Evolutionary conservation across 2,797 vertebrate species (phyloP).

Genomic region (Aeoliscus strigatus): DNA sequence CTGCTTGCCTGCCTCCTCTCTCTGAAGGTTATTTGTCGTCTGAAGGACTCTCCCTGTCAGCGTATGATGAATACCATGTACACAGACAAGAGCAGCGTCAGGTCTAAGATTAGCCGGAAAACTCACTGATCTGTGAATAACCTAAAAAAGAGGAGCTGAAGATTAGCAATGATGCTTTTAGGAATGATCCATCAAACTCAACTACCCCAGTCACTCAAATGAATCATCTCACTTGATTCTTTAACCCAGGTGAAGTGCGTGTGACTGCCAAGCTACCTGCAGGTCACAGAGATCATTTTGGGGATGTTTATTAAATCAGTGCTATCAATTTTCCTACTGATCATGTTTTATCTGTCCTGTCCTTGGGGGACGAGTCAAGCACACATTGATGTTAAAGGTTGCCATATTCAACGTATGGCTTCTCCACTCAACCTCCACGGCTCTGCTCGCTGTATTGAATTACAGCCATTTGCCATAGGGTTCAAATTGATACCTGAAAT

Average conservation of each 20-base stretch:
- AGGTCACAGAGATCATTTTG: slow-evolving; percentile 71
- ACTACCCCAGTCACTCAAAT: slow-evolving; percentile 98
- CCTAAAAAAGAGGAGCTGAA: slow-evolving; percentile 99
- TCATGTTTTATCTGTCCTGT: slow-evolving; percentile 79
- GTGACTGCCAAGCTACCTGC: slow-evolving; percentile 78
- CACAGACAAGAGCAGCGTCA: slow-evolving; percentile 98
- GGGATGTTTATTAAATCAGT: slow-evolving; percentile 81
- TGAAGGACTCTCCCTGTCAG: slow-evolving; percentile 99
- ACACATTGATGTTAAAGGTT: slow-evolving; percentile 77
- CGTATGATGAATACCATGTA: slow-evolving; percentile 99
- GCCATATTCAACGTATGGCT: slow-evolving; percentile 67
- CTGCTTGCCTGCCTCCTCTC: slow-evolving; percentile 88
- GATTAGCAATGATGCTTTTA: slow-evolving; percentile 99
- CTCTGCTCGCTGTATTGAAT: slow-evolving; percentile 62
- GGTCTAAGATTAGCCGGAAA: slow-evolving; percentile 99
- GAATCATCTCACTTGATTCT: slow-evolving; percentile 98
- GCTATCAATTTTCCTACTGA: slow-evolving; percentile 79
- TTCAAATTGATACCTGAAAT: slow-evolving; percentile 61
- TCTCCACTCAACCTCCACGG: slow-evolving; percentile 59
- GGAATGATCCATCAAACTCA: slow-evolving; percentile 99
- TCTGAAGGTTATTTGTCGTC: slow-evolving; percentile 99
- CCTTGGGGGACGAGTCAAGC: slow-evolving; percentile 75
- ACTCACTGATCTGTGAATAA: slow-evolving; percentile 99
- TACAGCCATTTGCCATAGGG: slow-evolving; percentile 44
- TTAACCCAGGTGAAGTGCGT: slow-evolving; percentile 83